Percentiles rank a stretch among this genome's conserved stretches.
phyloP scores from a whole-genome alignment of 2,113 vertebrate genomes.

The Crotalus helleri region DNA sequence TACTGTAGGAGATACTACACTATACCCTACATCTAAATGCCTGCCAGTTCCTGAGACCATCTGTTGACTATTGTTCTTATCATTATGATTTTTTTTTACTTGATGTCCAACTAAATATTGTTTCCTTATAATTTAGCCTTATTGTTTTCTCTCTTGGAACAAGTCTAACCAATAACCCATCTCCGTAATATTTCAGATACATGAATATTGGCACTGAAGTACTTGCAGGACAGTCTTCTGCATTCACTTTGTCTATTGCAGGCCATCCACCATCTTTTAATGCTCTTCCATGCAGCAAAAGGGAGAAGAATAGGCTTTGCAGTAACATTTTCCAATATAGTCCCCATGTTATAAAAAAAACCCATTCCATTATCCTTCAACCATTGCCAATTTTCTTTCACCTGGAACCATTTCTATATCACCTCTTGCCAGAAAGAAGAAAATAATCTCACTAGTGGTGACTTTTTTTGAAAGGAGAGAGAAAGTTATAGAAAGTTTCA shows the following conservation, averaged over 20 bases:
- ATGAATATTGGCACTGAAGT: background rate
- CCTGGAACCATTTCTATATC: background rate
- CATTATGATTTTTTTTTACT: background rate
- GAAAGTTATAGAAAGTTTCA: background rate
- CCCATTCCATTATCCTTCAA: background rate
- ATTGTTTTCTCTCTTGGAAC: background rate
- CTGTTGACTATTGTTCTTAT: background rate
- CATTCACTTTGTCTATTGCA: no score
- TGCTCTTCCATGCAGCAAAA: no score
- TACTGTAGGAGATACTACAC: background rate
- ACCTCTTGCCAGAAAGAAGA: background rate
- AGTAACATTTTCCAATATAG: background rate
- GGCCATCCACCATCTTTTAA: no score
- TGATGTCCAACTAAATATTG: background rate
- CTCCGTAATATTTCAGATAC: no score
- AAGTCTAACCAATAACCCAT: no score
- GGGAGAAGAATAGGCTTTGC: no score
- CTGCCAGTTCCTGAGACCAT: no score
- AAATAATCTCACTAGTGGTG: background rate
- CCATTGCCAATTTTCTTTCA: background rate
- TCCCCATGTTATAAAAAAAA: background rate
- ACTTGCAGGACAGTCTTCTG: no score
- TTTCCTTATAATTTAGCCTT: background rate
- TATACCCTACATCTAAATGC: background rate
- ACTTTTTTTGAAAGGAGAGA: background rate